These are phyloP conservation scores for Telmatochromis brachygnathus DNA, from an alignment of 2,113 vertebrate genomes.

Conservation along the genomic window DNA sequence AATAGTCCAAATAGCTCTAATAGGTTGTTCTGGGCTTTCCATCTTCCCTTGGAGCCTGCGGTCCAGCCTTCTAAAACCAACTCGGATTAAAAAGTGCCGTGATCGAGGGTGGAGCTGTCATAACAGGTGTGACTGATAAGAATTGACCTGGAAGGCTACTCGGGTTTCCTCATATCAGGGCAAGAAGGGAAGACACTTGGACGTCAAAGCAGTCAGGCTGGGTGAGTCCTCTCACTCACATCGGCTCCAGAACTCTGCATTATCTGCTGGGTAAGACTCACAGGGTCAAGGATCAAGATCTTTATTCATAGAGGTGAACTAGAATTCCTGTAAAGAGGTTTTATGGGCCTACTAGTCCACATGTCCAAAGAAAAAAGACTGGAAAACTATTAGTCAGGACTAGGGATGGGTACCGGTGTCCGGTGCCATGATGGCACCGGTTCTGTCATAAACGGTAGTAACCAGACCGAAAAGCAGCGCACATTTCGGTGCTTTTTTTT, in stretches of 20 bases:
- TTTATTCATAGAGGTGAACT: fast-evolving
- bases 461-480: too few relatives aligned
- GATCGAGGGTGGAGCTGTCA: fast-evolving
- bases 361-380: not conserved
- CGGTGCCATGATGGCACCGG: too few relatives aligned
- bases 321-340: not conserved
- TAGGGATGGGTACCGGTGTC: too few relatives aligned
- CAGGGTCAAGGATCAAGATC: fast-evolving
- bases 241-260: not conserved
- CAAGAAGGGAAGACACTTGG: not conserved
- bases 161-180: not conserved
- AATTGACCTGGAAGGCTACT: not conserved
- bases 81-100: fast-evolving
- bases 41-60: not conserved
- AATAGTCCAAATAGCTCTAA: not conserved
- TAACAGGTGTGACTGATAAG: not conserved
- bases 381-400: not conserved
- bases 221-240: not conserved
- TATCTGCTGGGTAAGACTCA: not conserved
- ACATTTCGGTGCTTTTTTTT: too few relatives aligned
- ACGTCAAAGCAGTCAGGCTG: not conserved
- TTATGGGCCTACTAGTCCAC: fast-evolving
- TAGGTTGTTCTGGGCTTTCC: not conserved
- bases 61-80: not conserved
- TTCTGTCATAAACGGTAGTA: too few relatives aligned